phyloP scores from a whole-genome alignment of 1,140 invertebrate species.

The Bactericera cockerelli region DNA sequence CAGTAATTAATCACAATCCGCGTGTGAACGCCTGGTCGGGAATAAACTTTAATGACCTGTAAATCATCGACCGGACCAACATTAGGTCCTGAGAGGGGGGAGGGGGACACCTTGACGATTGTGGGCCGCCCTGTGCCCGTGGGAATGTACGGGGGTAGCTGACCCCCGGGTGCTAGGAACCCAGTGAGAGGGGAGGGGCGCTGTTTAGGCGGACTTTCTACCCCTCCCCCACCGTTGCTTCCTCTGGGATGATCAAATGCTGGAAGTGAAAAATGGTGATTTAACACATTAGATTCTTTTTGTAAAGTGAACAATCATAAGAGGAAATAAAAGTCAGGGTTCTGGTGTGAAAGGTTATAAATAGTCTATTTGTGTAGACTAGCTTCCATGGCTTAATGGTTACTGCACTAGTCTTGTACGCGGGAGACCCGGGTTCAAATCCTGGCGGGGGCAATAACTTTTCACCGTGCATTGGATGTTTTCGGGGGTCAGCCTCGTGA shows the following conservation, averaged over 20 bases:
- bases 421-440: too few species aligned
- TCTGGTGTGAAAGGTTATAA: too few species aligned
- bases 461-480: too few species aligned
- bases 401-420: too few species aligned
- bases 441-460: too few species aligned
- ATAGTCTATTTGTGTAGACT: too few species aligned
- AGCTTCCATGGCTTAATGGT: too few species aligned
- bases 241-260: conserved; percentile 20
- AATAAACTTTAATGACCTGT: conserved; percentile 8
- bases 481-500: too few species aligned
- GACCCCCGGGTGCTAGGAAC: conserved; percentile 39
- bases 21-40: background rate
- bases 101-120: background rate
- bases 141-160: conserved; percentile 27
- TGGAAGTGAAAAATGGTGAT: background rate
- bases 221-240: conserved; percentile 28
- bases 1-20: conserved; percentile 7
- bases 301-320: too few species aligned
- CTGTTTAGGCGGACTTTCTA: conserved; percentile 20
- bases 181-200: conserved; percentile 33
- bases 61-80: background rate
- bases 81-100: background rate
- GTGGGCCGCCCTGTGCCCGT: background rate
- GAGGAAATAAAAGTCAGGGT: too few species aligned
- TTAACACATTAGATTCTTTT: too few species aligned